Percentiles rank a stretch among this genome's conserved stretches.
phyloP scores from a whole-genome alignment of 2,113 vertebrate species.

The Phylloscopus whistleri region DNA sequence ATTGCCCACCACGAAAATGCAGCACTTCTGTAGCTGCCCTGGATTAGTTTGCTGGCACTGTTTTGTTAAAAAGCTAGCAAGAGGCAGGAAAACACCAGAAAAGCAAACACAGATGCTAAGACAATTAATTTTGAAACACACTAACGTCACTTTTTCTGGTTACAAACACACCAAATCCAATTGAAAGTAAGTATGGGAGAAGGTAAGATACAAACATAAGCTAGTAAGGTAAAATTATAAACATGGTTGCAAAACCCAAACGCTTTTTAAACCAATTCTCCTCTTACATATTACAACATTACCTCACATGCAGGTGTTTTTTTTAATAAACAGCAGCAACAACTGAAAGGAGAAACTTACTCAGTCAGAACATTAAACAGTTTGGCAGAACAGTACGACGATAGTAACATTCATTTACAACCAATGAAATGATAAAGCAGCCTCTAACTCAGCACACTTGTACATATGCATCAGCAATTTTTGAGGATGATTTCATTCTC shows the following conservation, averaged over 20 bases:
- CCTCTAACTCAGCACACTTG: neutral
- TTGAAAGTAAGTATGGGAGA: neutral
- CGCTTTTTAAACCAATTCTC: neutral
- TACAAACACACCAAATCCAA: constrained; percentile 34
- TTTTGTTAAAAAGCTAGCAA: constrained; percentile 29
- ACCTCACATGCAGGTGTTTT: neutral
- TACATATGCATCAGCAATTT: neutral
- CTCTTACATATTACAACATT: neutral
- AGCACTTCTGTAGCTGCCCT: neutral
- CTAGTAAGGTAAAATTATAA: neutral
- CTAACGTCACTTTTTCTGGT: neutral
- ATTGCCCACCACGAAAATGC: neutral
- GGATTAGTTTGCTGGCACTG: neutral
- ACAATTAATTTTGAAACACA: neutral
- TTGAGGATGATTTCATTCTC: neutral
- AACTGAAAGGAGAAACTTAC: constrained; percentile 50
- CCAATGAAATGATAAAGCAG: neutral
- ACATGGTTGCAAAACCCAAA: neutral
- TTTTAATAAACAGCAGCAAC: constrained; percentile 11
- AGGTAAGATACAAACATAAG: neutral
- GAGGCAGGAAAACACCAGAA: neutral
- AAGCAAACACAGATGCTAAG: constrained; percentile 1
- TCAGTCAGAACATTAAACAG: constrained; percentile 15
- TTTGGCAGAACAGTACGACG: neutral
- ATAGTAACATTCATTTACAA: neutral